Base-by-base conservation (phyloP, 2,797 vertebrate genomes). In the Antennarius maculatus region DNA sequence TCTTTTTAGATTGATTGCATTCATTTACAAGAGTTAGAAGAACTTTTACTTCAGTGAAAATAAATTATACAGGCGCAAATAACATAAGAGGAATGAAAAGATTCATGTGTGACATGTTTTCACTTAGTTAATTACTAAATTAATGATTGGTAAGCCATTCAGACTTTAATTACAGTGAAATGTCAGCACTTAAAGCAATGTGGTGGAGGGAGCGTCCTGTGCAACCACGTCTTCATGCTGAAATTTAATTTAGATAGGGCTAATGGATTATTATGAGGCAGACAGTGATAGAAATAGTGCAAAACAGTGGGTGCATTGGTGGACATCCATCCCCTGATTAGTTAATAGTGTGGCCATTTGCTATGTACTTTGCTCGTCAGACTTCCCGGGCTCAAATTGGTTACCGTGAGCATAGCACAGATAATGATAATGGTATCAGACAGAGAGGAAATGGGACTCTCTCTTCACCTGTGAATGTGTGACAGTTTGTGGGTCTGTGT, bases 271-370 rank as follows among this genome's bases (percentile, higher is more conserved):
- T 77, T 66, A 81, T 53, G 72, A 84, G 62, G 41, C 61, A 15
- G 46, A 49, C 71, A 66, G 53, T 61, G 71, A 73, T 47, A 54
- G 74, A 67, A 59, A 63, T 18, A n/a, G 61, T 29, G 50, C 79
- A 51, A 54, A 65, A 66, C 76, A 80, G 77, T 72, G 76, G 82
- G 72, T 66, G 10, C 78, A 83, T 89, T 79, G 67, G 74, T 54
- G 69, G 43, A 62, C 60, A 67, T 83, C 82, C 52, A 67, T 69
- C 71, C 60, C 64, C 71, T 86, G 84, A 90, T 92, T 85, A 82
- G 86, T 85, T 91, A 87, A 92, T 88, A 88, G 84, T 79, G 69
- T 82, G 74, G 79, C 82, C 78, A 91, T 89, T 92, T 91, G 52
- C 76, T 43, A 78, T 47, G 73, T 81, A 76, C 83, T 77, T 72